Conservation (phyloP, 2,113 vertebrate species). For the Anguilla japonica region DNA sequence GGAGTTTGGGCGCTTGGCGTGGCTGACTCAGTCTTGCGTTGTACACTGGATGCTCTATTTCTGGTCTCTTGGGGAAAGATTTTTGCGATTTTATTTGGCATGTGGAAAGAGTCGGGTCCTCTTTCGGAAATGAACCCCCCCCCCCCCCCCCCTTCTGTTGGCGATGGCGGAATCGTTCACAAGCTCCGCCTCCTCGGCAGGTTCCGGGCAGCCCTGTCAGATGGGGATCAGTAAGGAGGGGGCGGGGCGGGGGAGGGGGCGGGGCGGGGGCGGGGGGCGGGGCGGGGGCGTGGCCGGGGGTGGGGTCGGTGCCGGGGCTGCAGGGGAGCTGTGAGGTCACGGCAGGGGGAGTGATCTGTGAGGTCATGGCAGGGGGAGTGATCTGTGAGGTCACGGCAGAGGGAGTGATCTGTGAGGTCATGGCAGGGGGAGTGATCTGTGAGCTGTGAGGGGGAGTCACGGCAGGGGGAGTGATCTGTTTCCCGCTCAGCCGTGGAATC, state of each 20-base stretch:
- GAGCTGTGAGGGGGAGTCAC: neutral
- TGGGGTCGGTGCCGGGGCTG: neutral
- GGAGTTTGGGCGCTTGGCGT: neutral
- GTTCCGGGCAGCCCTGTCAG: neutral
- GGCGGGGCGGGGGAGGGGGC: neutral
- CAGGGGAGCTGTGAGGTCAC: neutral
- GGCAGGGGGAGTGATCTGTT: neutral
- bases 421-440: too few species aligned
- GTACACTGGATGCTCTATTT: too few species aligned
- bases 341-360: neutral
- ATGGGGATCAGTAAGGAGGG: neutral
- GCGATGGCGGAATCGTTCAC: neutral
- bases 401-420: too few species aligned
- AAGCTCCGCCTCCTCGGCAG: neutral
- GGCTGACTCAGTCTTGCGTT: neutral
- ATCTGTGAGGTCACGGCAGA: neutral
- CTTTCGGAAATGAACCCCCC: too few species aligned
- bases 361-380: neutral
- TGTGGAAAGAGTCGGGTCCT: too few species aligned
- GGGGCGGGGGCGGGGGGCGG: neutral
- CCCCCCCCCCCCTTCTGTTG: neutral
- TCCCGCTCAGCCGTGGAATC: neutral
- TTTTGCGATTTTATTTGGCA: too few species aligned
- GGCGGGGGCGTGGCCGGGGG: neutral
- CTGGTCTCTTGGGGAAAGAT: too few species aligned